phyloP scores from a whole-genome alignment of 2,113 vertebrate species.

The Lycocorax pyrrhopterus region DNA sequence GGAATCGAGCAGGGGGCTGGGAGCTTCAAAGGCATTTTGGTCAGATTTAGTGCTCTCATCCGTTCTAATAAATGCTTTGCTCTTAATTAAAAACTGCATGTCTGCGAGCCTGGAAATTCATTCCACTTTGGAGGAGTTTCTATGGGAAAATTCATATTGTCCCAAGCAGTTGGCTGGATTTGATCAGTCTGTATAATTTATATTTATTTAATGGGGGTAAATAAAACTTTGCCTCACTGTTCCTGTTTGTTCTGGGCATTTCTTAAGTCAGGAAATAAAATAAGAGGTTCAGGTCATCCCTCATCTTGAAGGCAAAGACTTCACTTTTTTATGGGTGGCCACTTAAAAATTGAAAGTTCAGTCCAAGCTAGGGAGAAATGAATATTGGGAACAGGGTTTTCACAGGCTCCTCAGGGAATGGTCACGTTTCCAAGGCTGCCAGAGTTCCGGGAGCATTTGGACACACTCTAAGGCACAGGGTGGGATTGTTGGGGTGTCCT shows the following conservation, averaged over 20 bases:
- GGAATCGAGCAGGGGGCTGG: background rate
- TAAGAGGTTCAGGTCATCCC: background rate
- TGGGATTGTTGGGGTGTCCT: background rate
- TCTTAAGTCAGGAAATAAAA: background rate
- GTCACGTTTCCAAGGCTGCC: background rate
- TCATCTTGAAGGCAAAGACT: background rate
- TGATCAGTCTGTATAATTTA: background rate
- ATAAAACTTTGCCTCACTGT: background rate
- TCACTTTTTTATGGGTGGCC: background rate
- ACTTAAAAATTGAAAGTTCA: background rate
- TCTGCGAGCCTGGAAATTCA: background rate
- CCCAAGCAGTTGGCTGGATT: background rate
- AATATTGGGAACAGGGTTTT: background rate
- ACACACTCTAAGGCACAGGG: rapidly evolving
- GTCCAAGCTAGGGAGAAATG: rapidly evolving
- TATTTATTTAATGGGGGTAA: background rate
- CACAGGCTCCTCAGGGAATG: background rate
- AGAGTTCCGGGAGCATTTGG: background rate
- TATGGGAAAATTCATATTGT: background rate
- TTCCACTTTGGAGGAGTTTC: background rate
- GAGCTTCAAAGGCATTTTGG: background rate
- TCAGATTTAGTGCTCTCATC: background rate
- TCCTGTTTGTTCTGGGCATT: rapidly evolving
- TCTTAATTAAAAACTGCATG: background rate
- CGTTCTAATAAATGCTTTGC: background rate